Evolutionary conservation across 1,140 invertebrate genomes (phyloP).

Genomic region (Euschistus heros): DNA sequence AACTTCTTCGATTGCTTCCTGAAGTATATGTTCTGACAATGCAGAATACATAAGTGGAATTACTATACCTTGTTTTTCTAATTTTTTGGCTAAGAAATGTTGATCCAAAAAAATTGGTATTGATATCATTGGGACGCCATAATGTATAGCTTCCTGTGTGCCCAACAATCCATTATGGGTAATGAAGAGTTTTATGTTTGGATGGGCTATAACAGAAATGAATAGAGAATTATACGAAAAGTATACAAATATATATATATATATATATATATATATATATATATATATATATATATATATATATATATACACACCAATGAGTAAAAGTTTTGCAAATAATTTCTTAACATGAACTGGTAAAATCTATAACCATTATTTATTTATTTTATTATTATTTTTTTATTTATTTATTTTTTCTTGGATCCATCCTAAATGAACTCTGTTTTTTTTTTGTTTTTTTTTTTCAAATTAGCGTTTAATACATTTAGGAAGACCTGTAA

Average conservation of each 20-base stretch:
- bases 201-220: slow-evolving; percentile 30
- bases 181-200: slow-evolving; percentile 33
- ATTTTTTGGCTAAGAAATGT: slow-evolving; percentile 15
- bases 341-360: too few relatives aligned
- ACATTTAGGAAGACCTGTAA: too few relatives aligned
- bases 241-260: background rate
- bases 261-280: background rate
- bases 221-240: too few relatives aligned
- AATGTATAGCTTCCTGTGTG: slow-evolving; percentile 38
- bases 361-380: too few relatives aligned
- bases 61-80: slow-evolving; percentile 9
- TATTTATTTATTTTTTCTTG: too few relatives aligned
- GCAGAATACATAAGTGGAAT: background rate
- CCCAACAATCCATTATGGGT: slow-evolving; percentile 39
- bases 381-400: too few relatives aligned
- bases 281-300: background rate
- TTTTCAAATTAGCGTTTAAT: too few relatives aligned
- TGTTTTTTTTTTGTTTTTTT: too few relatives aligned
- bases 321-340: too few relatives aligned
- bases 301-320: too few relatives aligned
- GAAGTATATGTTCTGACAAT: background rate
- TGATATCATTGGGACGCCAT: slow-evolving; percentile 38
- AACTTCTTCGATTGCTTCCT: background rate
- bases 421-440: too few relatives aligned
- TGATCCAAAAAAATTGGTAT: slow-evolving; percentile 40